Evolutionary conservation across 2,113 vertebrate species (phyloP), one percentile per base, ranked within the genome.

Genomic region (Crotalus viridis): DNA sequence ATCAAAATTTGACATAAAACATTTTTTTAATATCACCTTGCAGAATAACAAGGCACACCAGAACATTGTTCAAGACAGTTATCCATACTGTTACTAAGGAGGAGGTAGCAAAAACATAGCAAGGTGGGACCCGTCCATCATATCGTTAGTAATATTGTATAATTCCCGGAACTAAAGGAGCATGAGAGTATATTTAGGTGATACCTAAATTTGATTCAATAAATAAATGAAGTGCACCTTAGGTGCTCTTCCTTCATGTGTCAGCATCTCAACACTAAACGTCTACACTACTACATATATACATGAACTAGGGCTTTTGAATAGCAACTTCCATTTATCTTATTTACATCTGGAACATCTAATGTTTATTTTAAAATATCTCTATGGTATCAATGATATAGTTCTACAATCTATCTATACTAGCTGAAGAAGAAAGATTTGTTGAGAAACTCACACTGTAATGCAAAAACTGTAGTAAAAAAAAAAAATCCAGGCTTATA

Each of bases 391-490:
- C 15, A 39, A 12, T 2, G 90, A 9, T 64, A 89, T 19, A 81
- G 17, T 81, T 94, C 92, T 88, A 91, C 39, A 74, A 10, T 90
- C 43, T 12, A 89, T 15, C 39, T 39, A 0, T 17, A 56, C 86
- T 55, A 39, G 3, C 87, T 69, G 56, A 3, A 26, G 0, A 15
- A 51, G 15, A 54, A 54, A 88, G n/a, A 51, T 74, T n/a, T 10
- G 15, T 74, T 81, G 90, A 91, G 90, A 93, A 91, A 10, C 48
- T 90, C n/a, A 59, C 9, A 43, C 26, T 28, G 93, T 86, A 89
- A 56, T 46, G 69, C 33, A 89, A 89, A 9, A 92, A 87, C 46
- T 81, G 51, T 69, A 55, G 28, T 51, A 24, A n/a, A 64, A 64
- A 64, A 91, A 57, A 3, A 93, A 4, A 6, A 0, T 88, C 39